phyloP scores from a whole-genome alignment of 2,113 vertebrate genomes.

The Parus major region DNA sequence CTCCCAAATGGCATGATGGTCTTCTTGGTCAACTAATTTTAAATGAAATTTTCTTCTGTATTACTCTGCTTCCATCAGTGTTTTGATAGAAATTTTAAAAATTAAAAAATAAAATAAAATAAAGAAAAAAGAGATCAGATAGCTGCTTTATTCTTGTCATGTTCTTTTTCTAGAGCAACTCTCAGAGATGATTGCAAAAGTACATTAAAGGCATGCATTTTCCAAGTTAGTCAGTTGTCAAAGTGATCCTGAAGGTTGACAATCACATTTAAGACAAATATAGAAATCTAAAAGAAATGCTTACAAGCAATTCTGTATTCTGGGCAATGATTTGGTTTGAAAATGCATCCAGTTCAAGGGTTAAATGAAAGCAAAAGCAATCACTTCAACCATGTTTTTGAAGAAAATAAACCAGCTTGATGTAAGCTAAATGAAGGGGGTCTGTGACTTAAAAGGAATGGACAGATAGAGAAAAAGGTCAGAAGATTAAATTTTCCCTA shows the following conservation, averaged over 20 bases:
- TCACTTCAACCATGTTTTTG: slow-evolving; percentile 75
- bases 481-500: slow-evolving; percentile 80
- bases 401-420: slow-evolving; percentile 80
- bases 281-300: slow-evolving; percentile 48
- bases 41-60: slow-evolving; percentile 45
- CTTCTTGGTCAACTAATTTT: slow-evolving; percentile 36
- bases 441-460: slow-evolving; percentile 79
- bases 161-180: slow-evolving; percentile 36
- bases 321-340: slow-evolving; percentile 31
- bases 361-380: slow-evolving; percentile 77
- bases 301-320: neutral
- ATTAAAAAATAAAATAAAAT: neutral
- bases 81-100: neutral
- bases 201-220: slow-evolving; percentile 58
- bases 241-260: slow-evolving; percentile 47
- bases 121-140: neutral
- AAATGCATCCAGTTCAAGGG: slow-evolving; percentile 71
- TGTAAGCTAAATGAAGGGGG: slow-evolving; percentile 77
- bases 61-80: neutral
- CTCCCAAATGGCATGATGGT: slow-evolving; percentile 29
- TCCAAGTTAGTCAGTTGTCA: slow-evolving; percentile 52
- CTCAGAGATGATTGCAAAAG: slow-evolving; percentile 46
- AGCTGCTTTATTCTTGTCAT: slow-evolving; percentile 44
- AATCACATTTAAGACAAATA: slow-evolving; percentile 53
- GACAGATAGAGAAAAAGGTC: slow-evolving; percentile 80